Conservation (phyloP, 2,888 invertebrate genomes). For the Melanargia galathea region DNA sequence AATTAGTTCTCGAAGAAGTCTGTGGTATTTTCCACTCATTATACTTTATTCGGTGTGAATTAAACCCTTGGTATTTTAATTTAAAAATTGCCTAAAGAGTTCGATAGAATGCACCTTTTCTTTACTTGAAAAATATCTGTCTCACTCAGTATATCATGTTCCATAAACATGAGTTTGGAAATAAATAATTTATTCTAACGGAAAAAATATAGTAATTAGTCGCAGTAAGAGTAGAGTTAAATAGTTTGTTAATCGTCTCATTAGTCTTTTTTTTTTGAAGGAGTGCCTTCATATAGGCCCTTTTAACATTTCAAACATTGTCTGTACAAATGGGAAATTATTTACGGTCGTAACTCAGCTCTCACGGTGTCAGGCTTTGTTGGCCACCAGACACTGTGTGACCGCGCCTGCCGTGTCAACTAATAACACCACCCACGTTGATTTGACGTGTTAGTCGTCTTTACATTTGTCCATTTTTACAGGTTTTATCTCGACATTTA, state of each 20-base stretch:
- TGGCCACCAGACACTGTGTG: conserved; percentile 53
- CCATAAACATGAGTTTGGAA: not conserved
- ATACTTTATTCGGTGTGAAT: conserved; percentile 5
- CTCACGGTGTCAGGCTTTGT: conserved; percentile 33
- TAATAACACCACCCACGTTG: conserved; percentile 59
- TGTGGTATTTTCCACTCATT: conserved; percentile 2
- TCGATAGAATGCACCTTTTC: not conserved
- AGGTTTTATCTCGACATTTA: conserved; percentile 5
- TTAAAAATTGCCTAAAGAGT: not conserved
- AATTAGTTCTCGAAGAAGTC: not conserved
- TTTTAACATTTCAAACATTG: conserved; percentile 20
- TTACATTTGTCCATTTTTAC: conserved; percentile 28
- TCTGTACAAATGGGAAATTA: conserved; percentile 24
- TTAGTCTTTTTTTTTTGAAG: not conserved
- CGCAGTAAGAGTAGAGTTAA: not conserved
- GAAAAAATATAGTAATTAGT: not conserved
- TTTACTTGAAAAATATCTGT: not conserved
- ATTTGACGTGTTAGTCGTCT: conserved; percentile 30
- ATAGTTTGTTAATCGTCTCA: conserved; percentile 17
- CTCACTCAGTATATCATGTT: not conserved
- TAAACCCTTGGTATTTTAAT: not conserved
- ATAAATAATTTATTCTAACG: conserved; percentile 12
- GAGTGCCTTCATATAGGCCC: conserved; percentile 1
- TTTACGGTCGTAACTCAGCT: conserved; percentile 23
- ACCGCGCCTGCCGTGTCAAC: conserved; percentile 51